phyloP scores from a whole-genome alignment of 2,888 invertebrate genomes.

The Emmelina monodactyla region DNA sequence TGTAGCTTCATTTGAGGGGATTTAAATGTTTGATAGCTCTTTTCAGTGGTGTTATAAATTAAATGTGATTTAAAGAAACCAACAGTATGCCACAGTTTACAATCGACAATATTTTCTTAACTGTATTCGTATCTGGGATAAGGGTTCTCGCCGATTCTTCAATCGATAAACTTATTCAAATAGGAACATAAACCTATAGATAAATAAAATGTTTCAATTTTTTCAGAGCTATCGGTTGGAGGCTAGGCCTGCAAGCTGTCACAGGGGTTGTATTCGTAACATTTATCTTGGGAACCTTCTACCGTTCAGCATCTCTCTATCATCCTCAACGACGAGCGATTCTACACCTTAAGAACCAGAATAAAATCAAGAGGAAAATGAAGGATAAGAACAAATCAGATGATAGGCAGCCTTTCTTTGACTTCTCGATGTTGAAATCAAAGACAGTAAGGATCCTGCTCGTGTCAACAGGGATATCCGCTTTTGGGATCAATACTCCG shows the following conservation, averaged over 20 bases:
- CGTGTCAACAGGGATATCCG: constrained; percentile 79
- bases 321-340: constrained; percentile 88
- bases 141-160: too few relatives aligned
- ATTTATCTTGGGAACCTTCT: constrained; percentile 86
- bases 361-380: constrained; percentile 76
- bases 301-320: constrained; percentile 87
- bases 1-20: too few relatives aligned
- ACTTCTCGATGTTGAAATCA: constrained; percentile 84
- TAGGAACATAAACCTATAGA: too few relatives aligned
- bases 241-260: constrained; percentile 82
- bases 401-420: constrained; percentile 85
- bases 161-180: too few relatives aligned
- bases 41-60: too few relatives aligned
- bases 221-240: constrained; percentile 81
- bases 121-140: too few relatives aligned
- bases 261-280: constrained; percentile 85
- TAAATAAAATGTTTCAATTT: not conserved
- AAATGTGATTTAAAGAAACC: too few relatives aligned
- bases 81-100: too few relatives aligned
- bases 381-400: constrained; percentile 80
- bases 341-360: constrained; percentile 86
- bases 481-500: constrained; percentile 87
- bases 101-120: too few relatives aligned
- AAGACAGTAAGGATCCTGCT: constrained; percentile 85
- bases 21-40: too few relatives aligned